Evolutionary conservation across 2,113 vertebrate species (phyloP), one percentile per base, ranked within the genome.

Genomic region (Otis tarda): DNA sequence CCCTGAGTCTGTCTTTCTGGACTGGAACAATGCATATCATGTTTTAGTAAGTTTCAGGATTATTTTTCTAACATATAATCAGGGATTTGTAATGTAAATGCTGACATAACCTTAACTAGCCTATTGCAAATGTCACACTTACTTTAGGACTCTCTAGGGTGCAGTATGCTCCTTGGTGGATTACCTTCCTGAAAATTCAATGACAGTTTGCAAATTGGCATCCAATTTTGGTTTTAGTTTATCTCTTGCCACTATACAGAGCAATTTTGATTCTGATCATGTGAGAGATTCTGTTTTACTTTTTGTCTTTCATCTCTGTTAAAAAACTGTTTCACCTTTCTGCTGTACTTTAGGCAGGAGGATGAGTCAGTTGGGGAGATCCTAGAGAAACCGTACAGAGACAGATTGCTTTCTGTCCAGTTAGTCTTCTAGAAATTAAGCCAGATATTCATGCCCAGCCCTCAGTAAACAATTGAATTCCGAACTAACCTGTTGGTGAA

Each of bases 131-230:
- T 94, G 76, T 94, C 84, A 89, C 85, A 39, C 56, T 93, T 95
- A 78, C 89, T 92, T 92, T 92, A 95, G 55, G 77, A 70, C 93
- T 84, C 79, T 89, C 82, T 94, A 61, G 89, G 45, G 91, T 93
- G 83, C 68, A 86, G 78, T 78, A n/a, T 52, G 65, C 41, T 93
- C 83, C 82, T 95, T 86, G 56, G 81, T 95, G 90, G 83, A 89
- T 93, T 92, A 90, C 47, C 63, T 88, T 92, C 69, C 87, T 94
- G 70, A 56, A 89, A 94, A 91, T 93, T 19, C 64, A 89, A 74
- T 93, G 65, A 43, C 64, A 78, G 45, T 81, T 95, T 87, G 87
- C 67, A 87, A 94, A 87, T 75, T 78, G 56, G 49, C 60, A 83
- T 94, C 25, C 24, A 61, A 9, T 94, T 96, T 89, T 70, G 59